A percentile compares a stretch with the other conserved stretches of the same genome.
Evolutionary conservation across 2,113 vertebrate genomes (phyloP).

Genomic region (Cebus imitator): DNA sequence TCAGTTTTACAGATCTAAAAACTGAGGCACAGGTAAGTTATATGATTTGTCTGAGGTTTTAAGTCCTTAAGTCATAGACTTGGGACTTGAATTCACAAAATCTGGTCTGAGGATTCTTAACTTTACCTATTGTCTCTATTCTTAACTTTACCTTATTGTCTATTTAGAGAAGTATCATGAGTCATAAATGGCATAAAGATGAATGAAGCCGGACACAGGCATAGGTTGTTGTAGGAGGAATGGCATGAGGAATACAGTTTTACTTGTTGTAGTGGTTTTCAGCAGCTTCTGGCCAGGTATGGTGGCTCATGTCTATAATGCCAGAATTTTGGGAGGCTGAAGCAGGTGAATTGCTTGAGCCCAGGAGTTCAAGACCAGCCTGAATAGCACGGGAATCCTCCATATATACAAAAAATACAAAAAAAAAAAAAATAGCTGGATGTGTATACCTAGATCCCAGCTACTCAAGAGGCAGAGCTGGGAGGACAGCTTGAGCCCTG

Average conservation of each 20-base stretch:
- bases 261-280: background rate
- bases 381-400: too few relatives aligned
- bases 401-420: too few relatives aligned
- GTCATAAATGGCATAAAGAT: background rate
- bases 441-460: too few relatives aligned
- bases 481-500: too few relatives aligned
- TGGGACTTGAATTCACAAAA: background rate
- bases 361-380: too few relatives aligned
- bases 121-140: background rate
- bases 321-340: too few relatives aligned
- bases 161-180: background rate
- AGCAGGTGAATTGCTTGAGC: too few relatives aligned
- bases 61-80: background rate
- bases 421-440: too few relatives aligned
- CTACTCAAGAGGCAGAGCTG: too few relatives aligned
- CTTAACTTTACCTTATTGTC: background rate
- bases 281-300: too few relatives aligned
- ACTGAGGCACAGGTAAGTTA: background rate
- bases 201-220: background rate
- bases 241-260: background rate
- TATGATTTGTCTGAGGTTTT: background rate
- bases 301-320: too few relatives aligned
- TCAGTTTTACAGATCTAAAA: background rate
- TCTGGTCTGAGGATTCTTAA: background rate
- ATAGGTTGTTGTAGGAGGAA: background rate